Evolutionary conservation across 1,140 invertebrate species (phyloP).

Genomic region (Diorhabda elongata): DNA sequence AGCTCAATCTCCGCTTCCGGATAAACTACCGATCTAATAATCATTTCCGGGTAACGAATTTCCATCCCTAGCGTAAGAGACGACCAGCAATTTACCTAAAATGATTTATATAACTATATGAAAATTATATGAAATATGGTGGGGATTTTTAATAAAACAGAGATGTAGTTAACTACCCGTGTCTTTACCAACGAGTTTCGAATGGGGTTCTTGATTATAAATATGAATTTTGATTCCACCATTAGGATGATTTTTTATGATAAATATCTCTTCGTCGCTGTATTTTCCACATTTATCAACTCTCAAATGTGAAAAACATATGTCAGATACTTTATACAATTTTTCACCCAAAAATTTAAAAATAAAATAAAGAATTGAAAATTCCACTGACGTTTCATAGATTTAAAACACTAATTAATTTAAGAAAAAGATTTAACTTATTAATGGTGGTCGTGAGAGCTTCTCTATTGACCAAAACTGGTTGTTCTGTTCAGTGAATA

Average conservation of each 20-base stretch:
- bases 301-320: conserved; percentile 50
- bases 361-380: background rate
- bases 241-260: background rate
- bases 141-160: background rate
- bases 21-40: conserved; percentile 50
- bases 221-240: conserved; percentile 18
- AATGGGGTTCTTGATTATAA: conserved; percentile 19
- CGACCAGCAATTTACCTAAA: conserved; percentile 10
- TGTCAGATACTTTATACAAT: conserved; percentile 42
- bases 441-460: no score
- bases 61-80: conserved; percentile 65
- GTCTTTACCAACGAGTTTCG: conserved; percentile 12
- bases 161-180: background rate
- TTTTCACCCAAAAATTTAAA: conserved; percentile 8
- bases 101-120: background rate
- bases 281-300: conserved; percentile 25
- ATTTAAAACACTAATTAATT: no score
- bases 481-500: no score
- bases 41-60: conserved; percentile 64
- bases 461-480: no score
- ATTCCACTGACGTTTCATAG: no score
- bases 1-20: conserved; percentile 58
- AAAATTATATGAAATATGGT: conserved; percentile 1
- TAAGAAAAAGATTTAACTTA: no score
- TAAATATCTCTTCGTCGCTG: conserved; percentile 10